Percentiles rank a stretch among this genome's conserved stretches.
Evolutionary conservation across 2,888 invertebrate genomes (phyloP).

Genomic region (Apotomis capreana): DNA sequence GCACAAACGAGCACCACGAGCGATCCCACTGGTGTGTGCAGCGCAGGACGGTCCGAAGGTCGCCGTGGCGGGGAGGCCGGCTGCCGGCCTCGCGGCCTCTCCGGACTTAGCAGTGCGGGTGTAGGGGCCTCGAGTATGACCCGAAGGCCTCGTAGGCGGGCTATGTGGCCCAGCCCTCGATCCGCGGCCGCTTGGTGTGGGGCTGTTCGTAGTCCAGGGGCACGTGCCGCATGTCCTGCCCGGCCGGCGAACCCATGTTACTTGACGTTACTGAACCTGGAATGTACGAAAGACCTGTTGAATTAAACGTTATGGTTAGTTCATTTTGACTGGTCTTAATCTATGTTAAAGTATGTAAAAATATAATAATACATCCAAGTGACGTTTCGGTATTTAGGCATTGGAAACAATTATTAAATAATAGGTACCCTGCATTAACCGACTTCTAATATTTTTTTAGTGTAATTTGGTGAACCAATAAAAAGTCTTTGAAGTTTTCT

Average conservation of each 20-base stretch:
- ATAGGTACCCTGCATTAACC: too few relatives aligned
- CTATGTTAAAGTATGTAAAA: slow-evolving; percentile 9
- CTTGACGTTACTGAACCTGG: slow-evolving; percentile 92
- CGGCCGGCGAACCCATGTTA: slow-evolving; percentile 89
- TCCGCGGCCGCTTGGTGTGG: slow-evolving; percentile 92
- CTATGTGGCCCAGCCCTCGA: slow-evolving; percentile 97
- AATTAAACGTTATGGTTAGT: slow-evolving; percentile 30
- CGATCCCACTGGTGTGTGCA: slow-evolving; percentile 1
- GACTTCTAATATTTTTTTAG: too few relatives aligned
- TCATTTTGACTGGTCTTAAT: slow-evolving; percentile 4
- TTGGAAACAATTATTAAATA: too few relatives aligned
- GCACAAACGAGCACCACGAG: slow-evolving; percentile 58
- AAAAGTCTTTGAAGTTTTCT: too few relatives aligned
- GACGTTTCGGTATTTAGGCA: too few relatives aligned
- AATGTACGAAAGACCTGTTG: slow-evolving; percentile 48
- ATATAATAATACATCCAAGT: too few relatives aligned
- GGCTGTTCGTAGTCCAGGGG: slow-evolving; percentile 83
- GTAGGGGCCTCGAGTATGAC: slow-evolving; percentile 77
- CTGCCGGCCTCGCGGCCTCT: slow-evolving; percentile 32
- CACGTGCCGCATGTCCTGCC: slow-evolving; percentile 81
- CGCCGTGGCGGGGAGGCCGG: slow-evolving; percentile 50
- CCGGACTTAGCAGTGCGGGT: slow-evolving; percentile 78
- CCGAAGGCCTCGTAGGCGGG: slow-evolving; percentile 82
- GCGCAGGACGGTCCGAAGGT: slow-evolving; percentile 54
- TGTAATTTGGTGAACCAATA: too few relatives aligned